Base-by-base conservation (phyloP, 1,140 invertebrate species). In the Magallana ariakensis region DNA sequence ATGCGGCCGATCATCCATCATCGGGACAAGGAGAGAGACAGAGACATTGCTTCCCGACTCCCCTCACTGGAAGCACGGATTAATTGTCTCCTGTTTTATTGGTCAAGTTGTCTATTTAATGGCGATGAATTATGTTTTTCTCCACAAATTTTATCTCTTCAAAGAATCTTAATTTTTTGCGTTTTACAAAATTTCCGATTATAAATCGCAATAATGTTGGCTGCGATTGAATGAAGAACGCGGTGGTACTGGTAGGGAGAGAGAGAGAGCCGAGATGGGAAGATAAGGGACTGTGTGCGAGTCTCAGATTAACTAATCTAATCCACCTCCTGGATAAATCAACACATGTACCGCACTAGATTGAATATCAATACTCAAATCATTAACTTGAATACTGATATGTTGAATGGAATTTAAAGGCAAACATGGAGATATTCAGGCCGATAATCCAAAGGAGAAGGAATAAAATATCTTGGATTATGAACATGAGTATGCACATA, bases 21-120 rank as follows among this genome's bases (percentile, higher is more conserved):
- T 13, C 9, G 26, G 11, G 26, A 26, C 66, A 75, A 75, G 22
- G 22, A 75, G 66, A 19, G 22, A 19, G 66, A 26, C 66, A 75
- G 66, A 75, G 66, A 75, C 66, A 75, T 9, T 13, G 13, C 66
- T 75, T 13, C 19, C 66, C 22, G 19, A 26, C 66, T 75, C 66
- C 33, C 22, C 66, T 33, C 66, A 26, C 15, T 75, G 66, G 66
- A 75, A 75, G 22, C 66, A 75, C 8, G 66, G 66, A 75, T 75
- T 75, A 75, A 75, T 75, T 75, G 66, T 26, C 66, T 75, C 33
- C 66, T 75, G 66, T 75, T 75, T 75, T 75, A 75, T 75, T 75
- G 66, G 19, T 75, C 22, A 33, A 75, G 19, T 75, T 75, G 66
- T 75, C 66, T 75, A 75, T 75, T 22, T 75, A 75, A 75, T 75